A percentile compares a stretch with the other conserved stretches of the same genome.
phyloP scores from a whole-genome alignment of 2,113 vertebrate species.

The Amblyornis subalaris region DNA sequence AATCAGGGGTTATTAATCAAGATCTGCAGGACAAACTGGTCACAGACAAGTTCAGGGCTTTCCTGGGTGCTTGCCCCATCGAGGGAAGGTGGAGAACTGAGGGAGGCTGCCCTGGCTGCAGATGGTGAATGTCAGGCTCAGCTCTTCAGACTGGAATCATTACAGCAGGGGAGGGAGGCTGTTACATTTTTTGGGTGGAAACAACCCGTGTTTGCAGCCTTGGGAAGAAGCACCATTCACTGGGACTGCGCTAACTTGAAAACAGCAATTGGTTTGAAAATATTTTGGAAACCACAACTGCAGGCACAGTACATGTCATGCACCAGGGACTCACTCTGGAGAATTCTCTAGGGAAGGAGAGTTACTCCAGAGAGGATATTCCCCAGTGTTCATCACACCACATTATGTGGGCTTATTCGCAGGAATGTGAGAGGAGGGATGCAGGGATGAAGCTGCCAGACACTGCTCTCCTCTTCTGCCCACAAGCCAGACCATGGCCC shows the following conservation, averaged over 20 bases:
- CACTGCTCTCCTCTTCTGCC: not conserved
- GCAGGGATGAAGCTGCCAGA: not conserved
- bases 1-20: not conserved
- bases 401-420: not conserved
- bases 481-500: rapidly evolving
- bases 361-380: not conserved
- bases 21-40: not conserved
- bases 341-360: not conserved
- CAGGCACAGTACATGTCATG: not conserved
- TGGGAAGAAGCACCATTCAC: not conserved
- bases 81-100: not conserved
- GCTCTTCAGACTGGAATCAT: not conserved
- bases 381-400: rapidly evolving
- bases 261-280: not conserved
- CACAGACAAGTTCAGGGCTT: not conserved
- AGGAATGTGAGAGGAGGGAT: not conserved
- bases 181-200: not conserved
- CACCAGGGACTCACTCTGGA: not conserved
- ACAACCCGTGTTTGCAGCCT: not conserved
- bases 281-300: not conserved
- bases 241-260: not conserved
- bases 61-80: not conserved
- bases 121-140: rapidly evolving
- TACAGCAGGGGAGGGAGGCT: not conserved
- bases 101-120: not conserved